These are phyloP conservation scores for Alces alces DNA, from an alignment of 2,113 vertebrate genomes.

Conservation along the genomic window DNA sequence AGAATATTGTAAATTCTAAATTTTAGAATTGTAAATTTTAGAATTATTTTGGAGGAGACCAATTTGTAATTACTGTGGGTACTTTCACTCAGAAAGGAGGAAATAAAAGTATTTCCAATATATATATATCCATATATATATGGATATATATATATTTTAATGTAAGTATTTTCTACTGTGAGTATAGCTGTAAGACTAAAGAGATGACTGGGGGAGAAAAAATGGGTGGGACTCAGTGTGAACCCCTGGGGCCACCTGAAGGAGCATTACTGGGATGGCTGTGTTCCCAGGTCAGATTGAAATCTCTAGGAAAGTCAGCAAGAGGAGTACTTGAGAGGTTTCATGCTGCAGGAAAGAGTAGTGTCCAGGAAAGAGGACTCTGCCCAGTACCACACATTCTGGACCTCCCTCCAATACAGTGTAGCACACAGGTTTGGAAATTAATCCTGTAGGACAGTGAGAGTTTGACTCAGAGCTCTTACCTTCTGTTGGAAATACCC, in stretches of 20 bases:
- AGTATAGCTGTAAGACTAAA: not conserved
- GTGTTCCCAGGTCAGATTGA: not conserved
- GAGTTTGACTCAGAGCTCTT: not conserved
- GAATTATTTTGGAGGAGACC: not conserved
- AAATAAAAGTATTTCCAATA: not conserved
- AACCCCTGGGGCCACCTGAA: not conserved
- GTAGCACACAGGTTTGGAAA: not conserved
- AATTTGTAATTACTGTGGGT: not conserved
- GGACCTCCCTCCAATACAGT: not conserved
- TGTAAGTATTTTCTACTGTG: not conserved
- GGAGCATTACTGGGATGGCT: not conserved
- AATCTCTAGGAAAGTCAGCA: not conserved
- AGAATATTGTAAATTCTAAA: no score
- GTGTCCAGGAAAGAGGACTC: not conserved
- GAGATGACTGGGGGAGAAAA: not conserved
- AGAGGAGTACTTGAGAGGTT: not conserved
- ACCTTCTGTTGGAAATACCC: not conserved
- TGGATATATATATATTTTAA: no score
- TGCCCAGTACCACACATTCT: not conserved
- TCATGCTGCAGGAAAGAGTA: not conserved
- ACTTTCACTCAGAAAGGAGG: not conserved
- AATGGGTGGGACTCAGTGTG: not conserved
- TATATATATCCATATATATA: not conserved
- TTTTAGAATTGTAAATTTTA: no score
- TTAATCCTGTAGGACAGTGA: not conserved